These are phyloP conservation scores for Ophthalmolycus amberensis DNA, from an alignment of 2,113 vertebrate genomes.

Conservation along the genomic window DNA sequence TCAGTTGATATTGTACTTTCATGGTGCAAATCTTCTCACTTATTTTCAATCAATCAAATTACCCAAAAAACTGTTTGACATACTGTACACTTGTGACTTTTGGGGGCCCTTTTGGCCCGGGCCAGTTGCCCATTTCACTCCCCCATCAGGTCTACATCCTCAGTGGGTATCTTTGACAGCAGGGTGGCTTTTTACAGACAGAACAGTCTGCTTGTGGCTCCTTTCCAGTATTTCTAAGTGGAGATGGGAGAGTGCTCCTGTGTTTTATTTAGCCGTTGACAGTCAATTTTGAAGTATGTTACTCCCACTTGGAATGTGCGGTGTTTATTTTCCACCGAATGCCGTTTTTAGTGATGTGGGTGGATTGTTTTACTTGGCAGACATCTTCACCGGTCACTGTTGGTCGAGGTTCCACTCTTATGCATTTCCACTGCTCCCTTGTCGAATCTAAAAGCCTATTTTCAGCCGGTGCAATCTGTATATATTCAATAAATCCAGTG, in stretches of 20 bases:
- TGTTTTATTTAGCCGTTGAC: conserved; percentile 35
- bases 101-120: neutral
- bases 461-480: conserved; percentile 39
- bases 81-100: neutral
- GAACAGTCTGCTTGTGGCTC: conserved; percentile 1
- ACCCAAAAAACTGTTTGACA: neutral
- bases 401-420: conserved; percentile 15
- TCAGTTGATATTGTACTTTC: neutral
- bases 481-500: conserved; percentile 48
- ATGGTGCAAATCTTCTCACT: neutral
- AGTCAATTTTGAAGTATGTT: conserved; percentile 31
- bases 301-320: conserved; percentile 36
- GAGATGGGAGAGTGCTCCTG: conserved; percentile 12
- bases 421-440: conserved; percentile 31
- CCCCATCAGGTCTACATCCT: neutral
- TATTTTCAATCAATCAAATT: neutral
- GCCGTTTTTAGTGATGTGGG: conserved; percentile 65
- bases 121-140: neutral
- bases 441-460: conserved; percentile 54
- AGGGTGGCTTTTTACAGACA: conserved; percentile 16
- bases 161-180: neutral
- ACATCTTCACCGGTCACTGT: conserved; percentile 30
- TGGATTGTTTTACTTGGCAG: conserved; percentile 64
- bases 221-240: conserved; percentile 2
- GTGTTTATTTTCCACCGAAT: conserved; percentile 51